phyloP scores from a whole-genome alignment of 1,140 invertebrate species.

The Aphis gossypii region DNA sequence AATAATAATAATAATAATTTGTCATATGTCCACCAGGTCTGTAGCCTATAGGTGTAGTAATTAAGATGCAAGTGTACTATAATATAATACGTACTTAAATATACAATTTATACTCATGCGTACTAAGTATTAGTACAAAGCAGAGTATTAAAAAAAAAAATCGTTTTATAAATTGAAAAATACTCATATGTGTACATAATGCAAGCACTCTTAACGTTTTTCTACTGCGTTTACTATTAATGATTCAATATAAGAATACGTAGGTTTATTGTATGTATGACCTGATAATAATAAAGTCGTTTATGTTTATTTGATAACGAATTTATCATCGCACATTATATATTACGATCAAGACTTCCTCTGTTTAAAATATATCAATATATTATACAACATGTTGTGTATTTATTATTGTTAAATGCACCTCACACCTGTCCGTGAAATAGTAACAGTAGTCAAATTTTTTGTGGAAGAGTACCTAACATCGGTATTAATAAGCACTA shows the following conservation, averaged over 20 bases:
- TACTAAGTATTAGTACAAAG: not conserved
- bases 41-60: not conserved
- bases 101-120: not conserved
- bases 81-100: not conserved
- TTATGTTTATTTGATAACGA: not conserved
- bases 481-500: not conserved
- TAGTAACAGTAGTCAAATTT: not conserved
- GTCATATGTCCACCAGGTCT: not conserved
- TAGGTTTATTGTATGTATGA: not conserved
- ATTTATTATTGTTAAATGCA: not conserved
- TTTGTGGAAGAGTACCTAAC: not conserved
- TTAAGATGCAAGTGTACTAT: not conserved
- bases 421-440: not conserved
- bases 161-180: not conserved
- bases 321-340: not conserved
- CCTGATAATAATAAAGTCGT: not conserved
- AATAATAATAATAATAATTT: constrained; percentile 5
- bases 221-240: not conserved
- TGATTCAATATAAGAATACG: not conserved
- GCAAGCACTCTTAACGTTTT: not conserved
- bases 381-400: not conserved
- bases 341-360: not conserved
- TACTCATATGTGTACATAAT: not conserved
- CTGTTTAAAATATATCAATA: not conserved
- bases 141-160: not conserved